phyloP scores from a whole-genome alignment of 2,888 invertebrate genomes.

The Augochlorella aurata region DNA sequence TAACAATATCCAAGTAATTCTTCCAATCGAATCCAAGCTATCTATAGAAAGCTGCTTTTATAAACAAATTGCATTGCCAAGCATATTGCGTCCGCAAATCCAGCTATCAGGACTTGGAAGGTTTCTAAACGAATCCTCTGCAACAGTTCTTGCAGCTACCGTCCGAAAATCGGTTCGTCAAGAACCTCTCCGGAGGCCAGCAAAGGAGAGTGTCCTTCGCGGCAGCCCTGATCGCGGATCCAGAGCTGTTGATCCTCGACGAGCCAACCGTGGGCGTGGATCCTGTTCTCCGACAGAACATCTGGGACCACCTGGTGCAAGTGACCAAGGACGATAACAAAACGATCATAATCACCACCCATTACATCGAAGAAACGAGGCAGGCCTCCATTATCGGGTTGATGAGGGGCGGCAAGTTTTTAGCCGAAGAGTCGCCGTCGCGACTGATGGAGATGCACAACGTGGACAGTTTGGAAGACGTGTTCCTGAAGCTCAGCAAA shows the following conservation, averaged over 20 bases:
- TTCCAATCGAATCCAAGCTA: too few species aligned
- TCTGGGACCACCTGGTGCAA: constrained; percentile 92
- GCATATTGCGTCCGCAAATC: background rate
- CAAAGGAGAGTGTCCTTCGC: constrained; percentile 94
- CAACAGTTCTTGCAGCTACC: constrained; percentile 84
- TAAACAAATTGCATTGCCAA: background rate
- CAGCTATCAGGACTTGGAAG: background rate
- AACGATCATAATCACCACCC: constrained; percentile 93
- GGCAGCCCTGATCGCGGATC: constrained; percentile 93
- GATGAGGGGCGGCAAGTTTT: constrained; percentile 91
- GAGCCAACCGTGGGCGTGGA: constrained; percentile 97
- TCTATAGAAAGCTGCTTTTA: too few species aligned
- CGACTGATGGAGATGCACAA: constrained; percentile 88
- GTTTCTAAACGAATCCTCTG: background rate
- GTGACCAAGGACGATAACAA: constrained; percentile 89
- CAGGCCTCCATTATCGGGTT: constrained; percentile 92
- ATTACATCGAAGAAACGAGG: constrained; percentile 93
- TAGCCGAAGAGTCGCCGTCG: constrained; percentile 92
- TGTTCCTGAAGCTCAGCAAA: constrained; percentile 91
- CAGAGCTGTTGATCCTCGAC: constrained; percentile 94
- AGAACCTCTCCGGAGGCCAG: constrained; percentile 94
- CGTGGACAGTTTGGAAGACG: constrained; percentile 89
- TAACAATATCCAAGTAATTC: background rate
- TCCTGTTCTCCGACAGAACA: constrained; percentile 92
- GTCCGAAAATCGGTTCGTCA: constrained; percentile 85